Evolutionary conservation across 2,113 vertebrate genomes (phyloP).

Genomic region (Bettongia penicillata): DNA sequence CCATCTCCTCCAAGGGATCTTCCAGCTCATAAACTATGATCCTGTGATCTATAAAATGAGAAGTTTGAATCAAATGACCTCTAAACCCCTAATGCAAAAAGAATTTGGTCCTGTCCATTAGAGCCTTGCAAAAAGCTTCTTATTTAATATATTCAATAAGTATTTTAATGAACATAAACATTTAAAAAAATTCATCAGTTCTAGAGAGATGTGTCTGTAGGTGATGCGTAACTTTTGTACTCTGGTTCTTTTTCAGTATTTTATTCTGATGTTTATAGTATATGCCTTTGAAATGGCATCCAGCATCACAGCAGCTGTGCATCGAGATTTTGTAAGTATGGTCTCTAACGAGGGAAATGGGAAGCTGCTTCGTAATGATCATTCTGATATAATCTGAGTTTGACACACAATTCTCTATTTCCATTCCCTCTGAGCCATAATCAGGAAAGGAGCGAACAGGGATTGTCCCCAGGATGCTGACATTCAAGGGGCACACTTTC

Average conservation of each 20-base stretch:
- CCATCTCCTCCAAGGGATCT: not conserved
- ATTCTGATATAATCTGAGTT: not conserved
- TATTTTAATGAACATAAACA: not conserved
- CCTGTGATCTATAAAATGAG: not conserved
- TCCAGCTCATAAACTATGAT: not conserved
- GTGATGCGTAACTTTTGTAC: not conserved
- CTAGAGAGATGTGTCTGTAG: not conserved
- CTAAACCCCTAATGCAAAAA: not conserved
- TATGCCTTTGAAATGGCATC: conserved; percentile 89
- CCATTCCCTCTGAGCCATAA: not conserved
- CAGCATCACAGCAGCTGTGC: conserved; percentile 85
- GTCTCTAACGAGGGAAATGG: not conserved
- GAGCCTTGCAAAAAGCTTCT: not conserved
- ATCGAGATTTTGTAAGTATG: conserved; percentile 87
- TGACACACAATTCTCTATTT: not conserved
- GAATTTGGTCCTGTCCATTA: not conserved
- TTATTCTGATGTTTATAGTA: conserved; percentile 87
- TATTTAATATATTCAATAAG: not conserved
- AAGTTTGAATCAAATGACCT: not conserved
- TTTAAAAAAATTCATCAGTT: not conserved
- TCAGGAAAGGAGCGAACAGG: not conserved
- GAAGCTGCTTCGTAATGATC: not conserved
- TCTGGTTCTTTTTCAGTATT: conserved; percentile 81
- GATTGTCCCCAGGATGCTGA: not conserved
- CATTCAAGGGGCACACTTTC: not conserved